Evolutionary conservation across 1,140 invertebrate genomes (phyloP).

Genomic region (Centruroides sculpturatus): DNA sequence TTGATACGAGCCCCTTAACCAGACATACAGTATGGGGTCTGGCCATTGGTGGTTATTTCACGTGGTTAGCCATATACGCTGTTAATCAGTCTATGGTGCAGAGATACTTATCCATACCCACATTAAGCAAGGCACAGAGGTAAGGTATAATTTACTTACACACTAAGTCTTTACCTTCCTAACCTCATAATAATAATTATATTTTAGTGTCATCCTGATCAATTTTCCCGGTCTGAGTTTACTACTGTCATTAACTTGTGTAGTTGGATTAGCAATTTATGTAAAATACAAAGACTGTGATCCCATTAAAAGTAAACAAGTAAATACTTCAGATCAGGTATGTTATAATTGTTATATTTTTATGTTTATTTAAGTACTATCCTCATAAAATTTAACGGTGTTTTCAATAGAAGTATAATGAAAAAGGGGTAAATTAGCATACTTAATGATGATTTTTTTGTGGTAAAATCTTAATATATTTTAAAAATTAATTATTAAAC

Average conservation of each 20-base stretch:
- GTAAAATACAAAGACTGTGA: not conserved
- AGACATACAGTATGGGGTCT: conserved; percentile 35
- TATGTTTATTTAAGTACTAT: no score
- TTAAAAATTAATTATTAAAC: no score
- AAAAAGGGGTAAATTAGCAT: no score
- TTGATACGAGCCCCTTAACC: conserved; percentile 28
- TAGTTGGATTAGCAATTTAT: not conserved
- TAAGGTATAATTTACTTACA: not conserved
- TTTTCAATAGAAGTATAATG: no score
- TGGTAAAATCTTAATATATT: no score
- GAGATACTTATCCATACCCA: conserved; percentile 55
- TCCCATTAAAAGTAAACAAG: not conserved
- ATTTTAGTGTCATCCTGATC: not conserved
- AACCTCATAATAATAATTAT: not conserved
- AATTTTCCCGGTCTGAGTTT: not conserved
- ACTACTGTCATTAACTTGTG: not conserved
- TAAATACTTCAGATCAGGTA: not conserved
- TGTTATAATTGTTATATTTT: no score
- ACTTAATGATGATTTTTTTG: no score
- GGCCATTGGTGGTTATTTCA: conserved; percentile 33
- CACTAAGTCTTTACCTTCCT: not conserved
- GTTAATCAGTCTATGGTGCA: conserved; percentile 75
- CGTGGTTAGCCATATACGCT: conserved; percentile 58
- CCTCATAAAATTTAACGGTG: no score
- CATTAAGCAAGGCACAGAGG: conserved; percentile 40